Evolutionary conservation across 92 coral and sea anemone genomes (phyloP), one percentile per base, ranked within the genome.

Genomic region (Pocillopora meandrina): DNA sequence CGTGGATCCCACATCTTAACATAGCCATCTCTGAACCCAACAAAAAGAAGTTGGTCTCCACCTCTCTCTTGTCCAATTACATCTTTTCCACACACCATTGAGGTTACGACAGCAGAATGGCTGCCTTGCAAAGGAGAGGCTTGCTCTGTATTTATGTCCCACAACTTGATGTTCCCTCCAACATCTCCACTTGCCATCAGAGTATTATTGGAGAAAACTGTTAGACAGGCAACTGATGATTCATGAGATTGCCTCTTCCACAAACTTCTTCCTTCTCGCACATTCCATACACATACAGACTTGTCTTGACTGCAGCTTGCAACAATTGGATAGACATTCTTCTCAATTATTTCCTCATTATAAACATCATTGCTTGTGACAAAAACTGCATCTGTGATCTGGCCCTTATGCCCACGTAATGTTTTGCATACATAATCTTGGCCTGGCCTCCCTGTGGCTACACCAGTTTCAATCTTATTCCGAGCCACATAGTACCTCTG

Each of bases 221-320:
- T 85, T 14, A 93, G 91, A 61, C 87, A 87, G 57, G 83, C 85
- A 26, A 93, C 92, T 64, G 97, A 76, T 12, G 93, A 36, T 31
- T 82, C 82, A 78, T 91, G 95, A 58, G 84, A 89, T 21, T 79
- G 60, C 36, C 87, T 91, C 73, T 65, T 93, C 95, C 95, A 93
- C 12, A 93, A 17, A 52, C 63, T 75, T 72, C 91, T 89, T 33
- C 95, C 97, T 55, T 91, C 91, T n/a, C 76, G 79, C n/a, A 85
- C 68, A 79, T 91, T 87, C 97, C 97, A 93, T 55, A 93, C 66
- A 61, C 90, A 74, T 6, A 93, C 97, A 26, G 82, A 66, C 85
- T 87, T 89, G 86, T 93, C 97, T 84, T 74, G 86, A 56, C 95
- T 82, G 61, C 95, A 79, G 74, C 93, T 93, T 1, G 95, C 97